Base-by-base conservation (phyloP, 2,113 vertebrate genomes). In the Cinclus mexicanus region DNA sequence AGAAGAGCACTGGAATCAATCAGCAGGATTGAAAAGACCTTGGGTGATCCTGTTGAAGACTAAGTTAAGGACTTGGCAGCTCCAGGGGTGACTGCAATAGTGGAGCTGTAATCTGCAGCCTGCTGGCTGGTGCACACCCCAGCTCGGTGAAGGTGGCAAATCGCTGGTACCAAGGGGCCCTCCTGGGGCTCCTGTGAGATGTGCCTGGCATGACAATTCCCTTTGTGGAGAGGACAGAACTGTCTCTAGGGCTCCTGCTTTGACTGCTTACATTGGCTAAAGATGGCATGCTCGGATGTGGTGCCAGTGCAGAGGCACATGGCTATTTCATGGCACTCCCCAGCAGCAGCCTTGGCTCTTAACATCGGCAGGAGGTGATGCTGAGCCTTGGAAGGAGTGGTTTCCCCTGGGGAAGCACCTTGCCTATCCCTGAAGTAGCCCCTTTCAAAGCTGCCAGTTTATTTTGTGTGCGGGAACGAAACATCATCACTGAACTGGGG, bases 281-380 rank as follows among this genome's bases (percentile, higher is more conserved):
- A 47, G 21, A 5, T 15, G 20, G 25, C 10, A 10, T 4, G 5
- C 14, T 20, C 0, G 3, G 52, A 24, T 6, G 5, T 6, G 15
- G 37, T 33, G 22, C 35, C 49, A 15, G 33, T 4, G 44, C 15
- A 37, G 16, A 20, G 25, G 3, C 9, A 28, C 7, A 0, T 12
- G 41, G 39, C 31, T 31, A 0, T 26, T 26, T 53, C 16, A 10
- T 6, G n/a, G n/a, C 17, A 12, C 2, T 2, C 15, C 37, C 28
- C 53, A 26, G 9, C 0, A 2, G 29, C 53, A 57, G 26, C 35
- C 63, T 29, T 0, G 0, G 29, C 56, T 52, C 50, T 57, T 29
- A 3, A 8, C 50, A 16, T 29, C 22, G 68, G 53, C 53, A 87
- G 35, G 11, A 75, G 63, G 25, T n/a, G 29, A 70, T 90, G 12